A percentile compares a stretch with the other conserved stretches of the same genome.
These are phyloP conservation scores for Theonella swinhoei DNA, from an alignment of 37 sponge, comb jelly and placozoan genomes.

Conservation along the genomic window DNA sequence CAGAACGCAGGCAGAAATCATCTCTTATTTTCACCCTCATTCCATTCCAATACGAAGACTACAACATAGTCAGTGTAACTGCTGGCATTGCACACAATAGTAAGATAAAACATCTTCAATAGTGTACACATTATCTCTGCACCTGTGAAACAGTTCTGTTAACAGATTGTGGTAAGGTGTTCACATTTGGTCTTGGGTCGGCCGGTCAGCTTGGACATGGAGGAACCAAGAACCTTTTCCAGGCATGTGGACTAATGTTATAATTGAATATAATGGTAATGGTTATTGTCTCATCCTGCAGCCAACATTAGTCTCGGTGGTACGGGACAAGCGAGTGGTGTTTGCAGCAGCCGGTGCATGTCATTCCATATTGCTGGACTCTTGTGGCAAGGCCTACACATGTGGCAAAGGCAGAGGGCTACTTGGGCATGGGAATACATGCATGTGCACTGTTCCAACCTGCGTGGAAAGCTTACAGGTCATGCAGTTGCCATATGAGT, in stretches of 20 bases:
- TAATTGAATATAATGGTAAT: not conserved
- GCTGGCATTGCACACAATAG: constrained; percentile 71
- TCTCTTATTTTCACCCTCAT: constrained; percentile 24
- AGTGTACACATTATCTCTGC: not conserved
- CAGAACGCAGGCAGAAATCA: not conserved
- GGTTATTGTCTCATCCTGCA: not conserved
- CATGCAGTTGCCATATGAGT: not conserved
- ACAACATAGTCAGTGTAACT: constrained; percentile 42
- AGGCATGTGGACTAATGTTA: not conserved
- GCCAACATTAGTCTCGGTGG: constrained; percentile 53
- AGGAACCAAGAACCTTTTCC: constrained; percentile 59
- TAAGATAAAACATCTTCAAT: constrained; percentile 1
- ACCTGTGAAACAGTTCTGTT: constrained; percentile 35
- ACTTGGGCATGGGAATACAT: constrained; percentile 61
- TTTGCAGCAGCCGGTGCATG: constrained; percentile 63
- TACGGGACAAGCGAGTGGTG: constrained; percentile 31
- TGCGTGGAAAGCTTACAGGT: constrained; percentile 56
- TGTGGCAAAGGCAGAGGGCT: constrained; percentile 68
- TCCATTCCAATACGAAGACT: constrained; percentile 37
- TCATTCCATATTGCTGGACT: constrained; percentile 59
- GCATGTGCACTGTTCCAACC: constrained; percentile 52
- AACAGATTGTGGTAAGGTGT: constrained; percentile 52
- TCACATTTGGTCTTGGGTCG: constrained; percentile 66
- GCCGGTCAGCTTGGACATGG: constrained; percentile 66
- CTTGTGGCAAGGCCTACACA: constrained; percentile 53